Percentiles rank a stretch among this genome's conserved stretches.
Evolutionary conservation across 2,888 invertebrate genomes (phyloP).

Genomic region (Ametastegia equiseti): DNA sequence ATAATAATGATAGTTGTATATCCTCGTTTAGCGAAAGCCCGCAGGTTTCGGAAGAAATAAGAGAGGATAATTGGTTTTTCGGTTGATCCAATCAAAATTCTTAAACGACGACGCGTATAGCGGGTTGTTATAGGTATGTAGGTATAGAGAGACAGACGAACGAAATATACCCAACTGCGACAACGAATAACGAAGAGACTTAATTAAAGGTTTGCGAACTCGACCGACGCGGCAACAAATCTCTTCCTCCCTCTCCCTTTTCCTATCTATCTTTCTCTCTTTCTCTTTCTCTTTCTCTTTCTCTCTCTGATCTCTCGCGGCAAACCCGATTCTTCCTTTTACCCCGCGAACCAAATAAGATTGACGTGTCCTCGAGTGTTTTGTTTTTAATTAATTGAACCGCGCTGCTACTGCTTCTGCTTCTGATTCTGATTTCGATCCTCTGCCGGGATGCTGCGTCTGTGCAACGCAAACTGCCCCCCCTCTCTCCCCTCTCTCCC

Average conservation of each 20-base stretch:
- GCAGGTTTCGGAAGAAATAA: background rate
- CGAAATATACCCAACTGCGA: background rate
- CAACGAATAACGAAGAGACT: slow-evolving; percentile 65
- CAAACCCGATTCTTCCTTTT: slow-evolving; percentile 18
- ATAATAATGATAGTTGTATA: background rate
- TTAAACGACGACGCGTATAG: slow-evolving; percentile 22
- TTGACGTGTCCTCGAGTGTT: slow-evolving; percentile 70
- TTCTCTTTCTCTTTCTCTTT: slow-evolving; percentile 56
- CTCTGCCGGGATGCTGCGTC: too few species aligned
- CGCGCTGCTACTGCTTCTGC: slow-evolving; percentile 50
- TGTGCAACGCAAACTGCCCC: too few species aligned
- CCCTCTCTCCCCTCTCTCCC: too few species aligned
- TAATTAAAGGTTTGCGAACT: slow-evolving; percentile 69
- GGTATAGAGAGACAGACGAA: background rate
- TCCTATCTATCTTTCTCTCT: too few species aligned
- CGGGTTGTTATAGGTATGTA: background rate
- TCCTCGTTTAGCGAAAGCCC: too few species aligned
- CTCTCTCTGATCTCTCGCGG: slow-evolving; percentile 9
- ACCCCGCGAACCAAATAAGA: slow-evolving; percentile 66
- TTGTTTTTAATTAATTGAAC: slow-evolving; percentile 72
- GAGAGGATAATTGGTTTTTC: background rate
- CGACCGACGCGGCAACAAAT: slow-evolving; percentile 63
- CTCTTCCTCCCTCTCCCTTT: slow-evolving; percentile 59
- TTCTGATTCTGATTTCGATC: background rate
- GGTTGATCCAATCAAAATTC: slow-evolving; percentile 29